phyloP scores from a whole-genome alignment of 1,140 invertebrate species.

The Aphidius ervi region DNA sequence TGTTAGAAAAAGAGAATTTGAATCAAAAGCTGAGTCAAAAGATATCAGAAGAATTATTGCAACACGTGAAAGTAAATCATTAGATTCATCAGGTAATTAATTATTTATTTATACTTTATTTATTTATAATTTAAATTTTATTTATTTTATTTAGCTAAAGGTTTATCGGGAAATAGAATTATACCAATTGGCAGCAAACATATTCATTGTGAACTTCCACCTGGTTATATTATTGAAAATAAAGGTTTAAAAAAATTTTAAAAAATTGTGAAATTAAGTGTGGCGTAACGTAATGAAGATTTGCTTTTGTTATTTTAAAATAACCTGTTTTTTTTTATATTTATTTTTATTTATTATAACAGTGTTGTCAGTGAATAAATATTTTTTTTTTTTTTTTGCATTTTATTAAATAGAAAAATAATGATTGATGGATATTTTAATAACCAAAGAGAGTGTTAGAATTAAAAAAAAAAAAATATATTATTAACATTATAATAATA shows the following conservation, averaged over 20 bases:
- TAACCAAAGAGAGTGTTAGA: neutral
- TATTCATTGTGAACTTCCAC: slow-evolving; percentile 69
- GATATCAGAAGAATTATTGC: slow-evolving; percentile 34
- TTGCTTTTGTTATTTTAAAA: neutral
- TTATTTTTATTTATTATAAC: neutral
- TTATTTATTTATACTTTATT: slow-evolving; percentile 4
- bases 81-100: slow-evolving; percentile 39
- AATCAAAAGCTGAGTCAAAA: slow-evolving; percentile 54
- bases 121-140: neutral
- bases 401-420: slow-evolving; percentile 1
- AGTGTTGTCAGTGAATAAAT: neutral
- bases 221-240: slow-evolving; percentile 51
- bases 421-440: slow-evolving; percentile 4
- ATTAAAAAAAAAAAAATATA: neutral
- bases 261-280: slow-evolving; percentile 9
- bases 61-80: slow-evolving; percentile 42
- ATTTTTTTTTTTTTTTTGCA: neutral
- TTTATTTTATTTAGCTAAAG: slow-evolving; percentile 35
- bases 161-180: slow-evolving; percentile 67
- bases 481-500: no score
- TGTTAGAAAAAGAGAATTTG: slow-evolving; percentile 69
- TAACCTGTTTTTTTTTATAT: neutral
- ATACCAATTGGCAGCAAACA: slow-evolving; percentile 72
- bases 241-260: slow-evolving; percentile 38
- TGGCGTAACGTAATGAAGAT: slow-evolving; percentile 1